Evolutionary conservation across 2,888 invertebrate species (phyloP).

Genomic region (Phytoseiulus persimilis): DNA sequence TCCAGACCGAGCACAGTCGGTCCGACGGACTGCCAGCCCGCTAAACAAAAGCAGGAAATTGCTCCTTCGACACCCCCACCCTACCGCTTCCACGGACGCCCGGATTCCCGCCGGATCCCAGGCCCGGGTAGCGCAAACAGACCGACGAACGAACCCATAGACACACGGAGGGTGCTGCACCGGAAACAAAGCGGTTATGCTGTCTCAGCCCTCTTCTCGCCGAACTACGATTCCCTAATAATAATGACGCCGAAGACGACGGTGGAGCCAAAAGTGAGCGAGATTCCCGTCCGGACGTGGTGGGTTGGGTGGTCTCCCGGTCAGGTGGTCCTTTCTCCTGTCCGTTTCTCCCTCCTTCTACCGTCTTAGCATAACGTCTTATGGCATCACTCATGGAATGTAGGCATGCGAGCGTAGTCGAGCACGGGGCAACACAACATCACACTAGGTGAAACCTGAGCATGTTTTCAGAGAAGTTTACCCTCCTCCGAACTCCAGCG

Average conservation of each 20-base stretch:
- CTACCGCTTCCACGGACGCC: background rate
- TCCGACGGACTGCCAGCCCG: background rate
- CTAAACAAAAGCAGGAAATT: slow-evolving; percentile 5
- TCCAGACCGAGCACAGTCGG: too few relatives aligned
- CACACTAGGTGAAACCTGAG: too few relatives aligned
- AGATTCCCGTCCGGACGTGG: background rate
- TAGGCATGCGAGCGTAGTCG: background rate
- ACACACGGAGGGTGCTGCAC: background rate
- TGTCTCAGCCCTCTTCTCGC: background rate
- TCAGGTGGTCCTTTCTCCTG: background rate
- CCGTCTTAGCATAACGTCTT: background rate
- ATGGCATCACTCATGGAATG: background rate
- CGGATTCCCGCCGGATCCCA: background rate
- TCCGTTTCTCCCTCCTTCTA: background rate
- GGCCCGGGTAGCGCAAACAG: background rate
- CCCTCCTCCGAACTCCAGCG: too few relatives aligned
- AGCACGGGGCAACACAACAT: too few relatives aligned
- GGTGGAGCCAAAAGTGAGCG: background rate
- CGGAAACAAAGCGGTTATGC: slow-evolving; percentile 5
- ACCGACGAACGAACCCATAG: background rate
- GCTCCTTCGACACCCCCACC: background rate
- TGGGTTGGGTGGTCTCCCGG: background rate
- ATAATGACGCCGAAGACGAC: background rate
- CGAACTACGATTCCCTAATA: background rate
- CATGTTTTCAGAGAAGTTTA: too few relatives aligned